These are phyloP conservation scores for Ricordea florida DNA, from an alignment of 92 coral and sea anemone genomes.

Conservation along the genomic window DNA sequence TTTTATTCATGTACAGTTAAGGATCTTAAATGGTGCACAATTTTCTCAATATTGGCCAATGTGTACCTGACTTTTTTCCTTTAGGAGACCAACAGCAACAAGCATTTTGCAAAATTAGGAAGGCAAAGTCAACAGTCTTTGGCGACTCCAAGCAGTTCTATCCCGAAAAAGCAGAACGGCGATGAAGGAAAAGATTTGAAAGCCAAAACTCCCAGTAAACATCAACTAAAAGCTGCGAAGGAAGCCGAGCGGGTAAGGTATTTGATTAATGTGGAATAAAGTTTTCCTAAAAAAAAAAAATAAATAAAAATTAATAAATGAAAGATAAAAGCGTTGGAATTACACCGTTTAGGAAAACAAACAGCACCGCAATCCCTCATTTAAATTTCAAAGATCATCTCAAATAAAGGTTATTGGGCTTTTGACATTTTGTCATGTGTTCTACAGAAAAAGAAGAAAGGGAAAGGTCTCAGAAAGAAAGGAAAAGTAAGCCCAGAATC, in stretches of 20 bases:
- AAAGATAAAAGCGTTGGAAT: too few relatives aligned
- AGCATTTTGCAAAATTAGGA: not conserved
- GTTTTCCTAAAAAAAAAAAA: not conserved
- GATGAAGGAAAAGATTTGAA: not conserved
- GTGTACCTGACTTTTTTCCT: not conserved
- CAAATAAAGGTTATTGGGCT: not conserved
- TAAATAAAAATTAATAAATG: not conserved
- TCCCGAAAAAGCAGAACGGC: not conserved
- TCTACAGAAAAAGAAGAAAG: constrained; percentile 44
- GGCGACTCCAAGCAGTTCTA: not conserved
- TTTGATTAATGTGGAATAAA: not conserved
- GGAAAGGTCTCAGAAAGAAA: constrained; percentile 30
- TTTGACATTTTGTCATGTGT: not conserved
- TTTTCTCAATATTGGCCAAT: not conserved
- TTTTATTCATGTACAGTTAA: not conserved
- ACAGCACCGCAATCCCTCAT: too few relatives aligned
- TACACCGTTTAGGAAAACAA: too few relatives aligned
- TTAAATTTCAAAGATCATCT: too few relatives aligned
- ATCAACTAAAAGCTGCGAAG: constrained; percentile 73
- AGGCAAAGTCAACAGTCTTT: constrained; percentile 14
- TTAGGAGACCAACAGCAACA: constrained; percentile 9
- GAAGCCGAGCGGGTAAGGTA: constrained; percentile 79
- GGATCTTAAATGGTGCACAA: not conserved
- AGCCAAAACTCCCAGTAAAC: constrained; percentile 62
- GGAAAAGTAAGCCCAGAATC: not conserved